Evolutionary conservation across 2,888 invertebrate species (phyloP), one percentile per base, ranked within the genome.

Genomic region (Ctena decussata): DNA sequence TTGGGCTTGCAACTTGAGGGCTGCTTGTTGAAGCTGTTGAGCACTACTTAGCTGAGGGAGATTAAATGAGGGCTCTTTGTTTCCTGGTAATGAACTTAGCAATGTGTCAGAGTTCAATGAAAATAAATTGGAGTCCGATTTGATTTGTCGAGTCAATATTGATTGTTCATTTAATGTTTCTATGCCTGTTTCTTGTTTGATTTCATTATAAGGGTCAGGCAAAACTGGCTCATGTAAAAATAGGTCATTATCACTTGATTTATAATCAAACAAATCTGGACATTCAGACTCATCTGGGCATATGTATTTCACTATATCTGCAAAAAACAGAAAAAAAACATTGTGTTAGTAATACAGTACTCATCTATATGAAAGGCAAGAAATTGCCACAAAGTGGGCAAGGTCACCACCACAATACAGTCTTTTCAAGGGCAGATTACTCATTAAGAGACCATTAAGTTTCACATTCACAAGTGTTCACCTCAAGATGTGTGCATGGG

Each of bases 241-340:
- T 21, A 80, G 41, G 49, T 86, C 82, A 65, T n/a, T 65, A 35
- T 86, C 82, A 65, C 0, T 35, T 32, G 32, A 1, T 35, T 65
- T 65, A 35, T 65, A 74, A 18, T 82, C 85, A 70, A 80, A 83
- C 27, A 65, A 53, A 80, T 84, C 82, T 32, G 78, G 27, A 44
- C 32, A 53, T 12, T 41, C 39, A 0, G 81, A 80, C n/a, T 87
- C 89, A 80, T 94, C 93, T 73, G 89, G 91, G 73, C 91, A 92
- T 76, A 94, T 93, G 80, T 92, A 94, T 82, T 93, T 88, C 57
- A 94, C 91, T 84, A 94, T 93, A 87, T 93, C 93, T 93, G 88
- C 41, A 41, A 41, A 41, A 11, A 15, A 41, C 41, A 11, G 41
- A 15, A 11, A 11, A 41, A 6, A 15, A 11, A 41, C 41, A 41